A percentile compares a stretch with the other conserved stretches of the same genome.
These are phyloP conservation scores for Zaprionus lineosus DNA, from an alignment of 2,888 invertebrate species.

Conservation along the genomic window DNA sequence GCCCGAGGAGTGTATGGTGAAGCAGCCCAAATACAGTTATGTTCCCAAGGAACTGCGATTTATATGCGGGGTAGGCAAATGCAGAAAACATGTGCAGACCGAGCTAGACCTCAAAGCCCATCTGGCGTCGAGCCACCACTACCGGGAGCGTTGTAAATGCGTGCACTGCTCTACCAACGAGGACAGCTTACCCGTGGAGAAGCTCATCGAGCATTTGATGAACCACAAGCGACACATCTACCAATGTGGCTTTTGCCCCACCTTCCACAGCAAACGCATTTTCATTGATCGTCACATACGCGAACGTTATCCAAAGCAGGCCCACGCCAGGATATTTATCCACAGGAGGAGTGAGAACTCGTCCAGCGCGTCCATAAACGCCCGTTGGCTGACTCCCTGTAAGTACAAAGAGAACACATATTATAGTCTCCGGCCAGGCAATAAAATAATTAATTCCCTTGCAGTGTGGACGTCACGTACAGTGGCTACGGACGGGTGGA, in stretches of 20 bases:
- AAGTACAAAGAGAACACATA: no score
- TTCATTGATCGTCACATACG: slow-evolving; percentile 87
- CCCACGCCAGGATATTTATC: slow-evolving; percentile 54
- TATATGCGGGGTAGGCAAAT: slow-evolving; percentile 86
- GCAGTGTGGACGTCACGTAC: neutral
- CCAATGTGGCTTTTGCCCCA: slow-evolving; percentile 88
- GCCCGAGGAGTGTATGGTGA: neutral
- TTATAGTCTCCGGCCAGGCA: no score
- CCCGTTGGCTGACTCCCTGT: slow-evolving; percentile 44
- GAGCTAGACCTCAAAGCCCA: slow-evolving; percentile 42
- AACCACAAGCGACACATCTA: slow-evolving; percentile 89
- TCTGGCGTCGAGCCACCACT: slow-evolving; percentile 17
- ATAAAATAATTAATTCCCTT: neutral
- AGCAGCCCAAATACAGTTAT: slow-evolving; percentile 68
- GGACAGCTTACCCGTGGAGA: neutral
- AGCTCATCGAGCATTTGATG: slow-evolving; percentile 88
- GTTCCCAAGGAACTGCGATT: slow-evolving; percentile 85
- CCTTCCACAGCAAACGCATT: slow-evolving; percentile 86
- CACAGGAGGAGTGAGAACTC: slow-evolving; percentile 55
- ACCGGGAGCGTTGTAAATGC: slow-evolving; percentile 16
- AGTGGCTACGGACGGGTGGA: slow-evolving; percentile 10
- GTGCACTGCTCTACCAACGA: slow-evolving; percentile 20
- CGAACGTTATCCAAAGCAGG: slow-evolving; percentile 84
- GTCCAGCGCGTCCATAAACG: no score
- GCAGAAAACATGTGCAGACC: neutral